A percentile compares a stretch with the other conserved stretches of the same genome.
Evolutionary conservation across 1,140 invertebrate genomes (phyloP).

Genomic region (Drosophila suzukii): DNA sequence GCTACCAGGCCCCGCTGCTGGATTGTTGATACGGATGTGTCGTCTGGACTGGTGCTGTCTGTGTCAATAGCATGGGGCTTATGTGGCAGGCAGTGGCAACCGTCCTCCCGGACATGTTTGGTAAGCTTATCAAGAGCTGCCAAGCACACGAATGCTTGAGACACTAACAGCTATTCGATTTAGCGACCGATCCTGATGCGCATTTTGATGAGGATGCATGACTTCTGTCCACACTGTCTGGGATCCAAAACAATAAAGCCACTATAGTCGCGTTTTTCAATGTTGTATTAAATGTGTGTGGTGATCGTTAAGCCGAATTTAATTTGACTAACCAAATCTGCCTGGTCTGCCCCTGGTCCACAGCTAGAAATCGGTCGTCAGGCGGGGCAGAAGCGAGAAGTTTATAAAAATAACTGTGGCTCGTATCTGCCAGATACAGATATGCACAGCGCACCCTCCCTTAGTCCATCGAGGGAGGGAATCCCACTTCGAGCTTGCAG

Average conservation of each 20-base stretch:
- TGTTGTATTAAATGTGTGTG: background rate
- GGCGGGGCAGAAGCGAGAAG: slow-evolving; percentile 13
- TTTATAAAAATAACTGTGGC: slow-evolving; percentile 61
- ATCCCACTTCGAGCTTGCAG: slow-evolving; percentile 50
- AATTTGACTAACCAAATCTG: slow-evolving; percentile 22
- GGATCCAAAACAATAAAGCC: background rate
- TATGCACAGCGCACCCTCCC: slow-evolving; percentile 35
- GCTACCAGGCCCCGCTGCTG: background rate
- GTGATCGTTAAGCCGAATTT: slow-evolving; percentile 9
- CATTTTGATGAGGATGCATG: slow-evolving; percentile 8
- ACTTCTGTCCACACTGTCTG: too few relatives aligned
- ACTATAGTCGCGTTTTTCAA: too few relatives aligned
- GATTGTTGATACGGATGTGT: slow-evolving; percentile 21
- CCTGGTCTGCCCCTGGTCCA: slow-evolving; percentile 30
- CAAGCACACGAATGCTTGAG: slow-evolving; percentile 1
- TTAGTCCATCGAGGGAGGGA: slow-evolving; percentile 7
- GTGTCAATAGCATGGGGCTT: slow-evolving; percentile 53
- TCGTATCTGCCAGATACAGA: slow-evolving; percentile 44
- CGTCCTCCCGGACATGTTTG: background rate
- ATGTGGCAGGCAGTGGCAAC: slow-evolving; percentile 12
- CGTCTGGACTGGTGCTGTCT: slow-evolving; percentile 40
- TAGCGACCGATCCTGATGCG: background rate
- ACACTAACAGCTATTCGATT: background rate
- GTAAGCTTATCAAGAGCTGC: slow-evolving; percentile 7
- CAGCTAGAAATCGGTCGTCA: slow-evolving; percentile 21